A percentile compares a stretch with the other conserved stretches of the same genome.
Conservation (phyloP, 1,140 invertebrate species). For the Cyclargus thomasi region DNA sequence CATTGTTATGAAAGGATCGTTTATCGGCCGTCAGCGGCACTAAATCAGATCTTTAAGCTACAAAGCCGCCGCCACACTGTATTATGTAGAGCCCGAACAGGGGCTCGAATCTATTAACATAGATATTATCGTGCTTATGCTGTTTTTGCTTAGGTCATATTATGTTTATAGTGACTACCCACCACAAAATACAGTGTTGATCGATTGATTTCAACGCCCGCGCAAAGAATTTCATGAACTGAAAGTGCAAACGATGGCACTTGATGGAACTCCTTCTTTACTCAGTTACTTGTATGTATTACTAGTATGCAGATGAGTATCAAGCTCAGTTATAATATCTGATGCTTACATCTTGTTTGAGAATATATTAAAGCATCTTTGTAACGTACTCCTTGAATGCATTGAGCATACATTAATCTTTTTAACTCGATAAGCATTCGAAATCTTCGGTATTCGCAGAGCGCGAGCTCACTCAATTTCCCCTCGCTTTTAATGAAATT, state of each 20-base stretch:
- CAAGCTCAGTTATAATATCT: no score
- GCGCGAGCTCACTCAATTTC: slow-evolving; percentile 2
- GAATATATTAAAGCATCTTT: not conserved
- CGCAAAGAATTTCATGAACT: no score
- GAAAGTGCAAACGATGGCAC: no score
- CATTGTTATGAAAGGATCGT: slow-evolving; percentile 27
- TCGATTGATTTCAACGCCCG: not conserved
- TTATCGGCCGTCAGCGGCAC: slow-evolving; percentile 22
- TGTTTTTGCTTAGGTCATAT: not conserved
- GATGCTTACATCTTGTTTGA: no score
- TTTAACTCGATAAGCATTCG: not conserved
- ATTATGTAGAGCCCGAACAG: not conserved
- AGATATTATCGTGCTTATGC: not conserved
- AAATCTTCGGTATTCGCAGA: not conserved
- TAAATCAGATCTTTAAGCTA: slow-evolving; percentile 3
- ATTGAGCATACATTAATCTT: not conserved
- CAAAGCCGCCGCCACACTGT: not conserved
- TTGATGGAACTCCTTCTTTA: no score
- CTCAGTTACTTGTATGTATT: no score
- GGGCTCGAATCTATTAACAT: not conserved
- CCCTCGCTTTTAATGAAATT: not conserved
- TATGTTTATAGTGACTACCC: not conserved
- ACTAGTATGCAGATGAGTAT: no score
- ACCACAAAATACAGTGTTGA: not conserved
- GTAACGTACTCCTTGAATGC: no score